Evolutionary conservation across 1,140 invertebrate genomes (phyloP).

Genomic region (Pollicipes pollicipes): DNA sequence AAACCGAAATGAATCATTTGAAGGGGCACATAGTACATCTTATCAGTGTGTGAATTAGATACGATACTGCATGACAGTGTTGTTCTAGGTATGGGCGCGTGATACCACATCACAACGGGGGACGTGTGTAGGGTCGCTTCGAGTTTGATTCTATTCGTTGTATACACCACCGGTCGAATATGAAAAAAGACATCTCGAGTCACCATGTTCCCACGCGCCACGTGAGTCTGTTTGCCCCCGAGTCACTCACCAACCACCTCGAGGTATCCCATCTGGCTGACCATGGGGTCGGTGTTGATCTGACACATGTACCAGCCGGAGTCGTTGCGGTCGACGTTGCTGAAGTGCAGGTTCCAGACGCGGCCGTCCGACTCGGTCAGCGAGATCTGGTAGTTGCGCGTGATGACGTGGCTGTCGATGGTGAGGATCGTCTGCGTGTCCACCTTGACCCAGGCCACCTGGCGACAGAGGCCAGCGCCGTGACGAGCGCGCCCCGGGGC

Average conservation of each 20-base stretch:
- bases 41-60: no score
- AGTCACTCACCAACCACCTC: conserved; percentile 24
- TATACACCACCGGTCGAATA: no score
- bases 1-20: no score
- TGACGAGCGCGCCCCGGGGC: conserved; percentile 3
- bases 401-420: conserved; percentile 22
- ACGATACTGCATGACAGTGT: no score
- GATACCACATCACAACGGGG: no score
- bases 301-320: conserved; percentile 25
- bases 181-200: no score
- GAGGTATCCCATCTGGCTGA: conserved; percentile 23
- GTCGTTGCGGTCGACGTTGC: conserved; percentile 21
- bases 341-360: conserved; percentile 22
- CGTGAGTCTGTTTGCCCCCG: neutral
- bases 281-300: conserved; percentile 25
- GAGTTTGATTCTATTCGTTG: no score
- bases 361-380: conserved; percentile 16
- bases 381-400: conserved; percentile 17
- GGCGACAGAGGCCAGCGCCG: neutral
- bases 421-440: conserved; percentile 31
- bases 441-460: conserved; percentile 30
- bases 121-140: no score
- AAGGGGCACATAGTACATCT: no score
- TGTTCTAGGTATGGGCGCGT: no score
- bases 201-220: no score